These are phyloP conservation scores for Thera obeliscata DNA, from an alignment of 2,888 invertebrate species.

Conservation along the genomic window DNA sequence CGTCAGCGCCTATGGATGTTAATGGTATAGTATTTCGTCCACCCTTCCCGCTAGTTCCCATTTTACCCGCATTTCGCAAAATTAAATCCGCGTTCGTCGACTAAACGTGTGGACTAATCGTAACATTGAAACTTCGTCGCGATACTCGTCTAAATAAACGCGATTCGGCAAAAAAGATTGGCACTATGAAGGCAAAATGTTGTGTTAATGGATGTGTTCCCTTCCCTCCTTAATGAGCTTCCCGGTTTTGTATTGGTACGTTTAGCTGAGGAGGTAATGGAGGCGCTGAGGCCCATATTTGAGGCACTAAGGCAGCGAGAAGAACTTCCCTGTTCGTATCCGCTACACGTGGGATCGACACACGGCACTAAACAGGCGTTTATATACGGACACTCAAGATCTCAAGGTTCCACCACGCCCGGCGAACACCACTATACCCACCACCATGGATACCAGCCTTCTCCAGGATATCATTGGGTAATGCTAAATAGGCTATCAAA, in stretches of 20 bases:
- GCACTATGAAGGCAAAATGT: slow-evolving; percentile 78
- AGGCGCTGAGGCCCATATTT: slow-evolving; percentile 97
- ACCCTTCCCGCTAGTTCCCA: slow-evolving; percentile 75
- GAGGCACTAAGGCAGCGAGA: slow-evolving; percentile 96
- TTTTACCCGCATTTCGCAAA: slow-evolving; percentile 68
- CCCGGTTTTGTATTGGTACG: slow-evolving; percentile 80
- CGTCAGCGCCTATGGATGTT: slow-evolving; percentile 76
- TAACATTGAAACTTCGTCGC: slow-evolving; percentile 59
- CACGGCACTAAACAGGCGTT: slow-evolving; percentile 85
- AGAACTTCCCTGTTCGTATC: slow-evolving; percentile 95
- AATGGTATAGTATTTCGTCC: slow-evolving; percentile 80
- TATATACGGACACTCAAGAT: slow-evolving; percentile 86
- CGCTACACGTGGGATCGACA: slow-evolving; percentile 92
- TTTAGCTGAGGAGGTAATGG: slow-evolving; percentile 97
- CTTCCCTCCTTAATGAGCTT: slow-evolving; percentile 71
- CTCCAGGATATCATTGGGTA: slow-evolving; percentile 91
- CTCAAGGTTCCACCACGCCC: slow-evolving; percentile 86
- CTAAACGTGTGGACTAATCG: slow-evolving; percentile 77
- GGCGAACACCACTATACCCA: slow-evolving; percentile 86
- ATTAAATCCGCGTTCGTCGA: slow-evolving; percentile 62
- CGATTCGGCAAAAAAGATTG: slow-evolving; percentile 75
- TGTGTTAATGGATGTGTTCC: slow-evolving; percentile 56
- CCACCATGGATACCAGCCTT: slow-evolving; percentile 89
- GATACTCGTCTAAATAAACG: slow-evolving; percentile 58
- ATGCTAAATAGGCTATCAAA: slow-evolving; percentile 75